Evolutionary conservation across 2,888 invertebrate species (phyloP).

Genomic region (Dione juno): DNA sequence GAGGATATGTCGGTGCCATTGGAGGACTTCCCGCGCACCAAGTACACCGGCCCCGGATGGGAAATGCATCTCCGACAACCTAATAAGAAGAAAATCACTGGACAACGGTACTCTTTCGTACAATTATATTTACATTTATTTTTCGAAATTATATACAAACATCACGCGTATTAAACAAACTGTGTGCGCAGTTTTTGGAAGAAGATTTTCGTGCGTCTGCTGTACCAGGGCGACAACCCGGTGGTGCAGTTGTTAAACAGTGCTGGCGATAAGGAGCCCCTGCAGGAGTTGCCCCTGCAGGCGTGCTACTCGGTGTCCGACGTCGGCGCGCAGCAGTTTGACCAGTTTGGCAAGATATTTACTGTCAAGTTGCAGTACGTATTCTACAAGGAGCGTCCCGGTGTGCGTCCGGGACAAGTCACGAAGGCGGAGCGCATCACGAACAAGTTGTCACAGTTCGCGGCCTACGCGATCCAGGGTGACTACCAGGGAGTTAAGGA

Average conservation of each 20-base stretch:
- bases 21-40: slow-evolving; percentile 93
- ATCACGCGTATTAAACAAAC: background rate
- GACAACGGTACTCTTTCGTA: slow-evolving; percentile 84
- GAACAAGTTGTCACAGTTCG: slow-evolving; percentile 95
- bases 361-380: slow-evolving; percentile 98
- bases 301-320: slow-evolving; percentile 98
- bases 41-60: slow-evolving; percentile 93
- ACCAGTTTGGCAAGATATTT: slow-evolving; percentile 99
- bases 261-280: slow-evolving; percentile 93
- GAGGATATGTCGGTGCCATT: slow-evolving; percentile 96
- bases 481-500: slow-evolving; percentile 97
- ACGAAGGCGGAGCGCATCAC: slow-evolving; percentile 96
- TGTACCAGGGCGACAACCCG: slow-evolving; percentile 90
- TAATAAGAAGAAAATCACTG: slow-evolving; percentile 97
- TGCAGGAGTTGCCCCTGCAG: slow-evolving; percentile 97
- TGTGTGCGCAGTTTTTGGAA: slow-evolving; percentile 93
- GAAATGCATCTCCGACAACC: slow-evolving; percentile 98
- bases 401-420: slow-evolving; percentile 95
- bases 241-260: slow-evolving; percentile 93
- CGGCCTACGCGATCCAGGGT: slow-evolving; percentile 96
- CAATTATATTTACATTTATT: background rate
- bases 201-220: slow-evolving; percentile 94
- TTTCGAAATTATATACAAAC: background rate
- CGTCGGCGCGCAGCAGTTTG: slow-evolving; percentile 97
- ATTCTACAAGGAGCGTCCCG: slow-evolving; percentile 98